Base-by-base conservation (phyloP, 1,140 invertebrate species). In the Aphaenogaster floridana region DNA sequence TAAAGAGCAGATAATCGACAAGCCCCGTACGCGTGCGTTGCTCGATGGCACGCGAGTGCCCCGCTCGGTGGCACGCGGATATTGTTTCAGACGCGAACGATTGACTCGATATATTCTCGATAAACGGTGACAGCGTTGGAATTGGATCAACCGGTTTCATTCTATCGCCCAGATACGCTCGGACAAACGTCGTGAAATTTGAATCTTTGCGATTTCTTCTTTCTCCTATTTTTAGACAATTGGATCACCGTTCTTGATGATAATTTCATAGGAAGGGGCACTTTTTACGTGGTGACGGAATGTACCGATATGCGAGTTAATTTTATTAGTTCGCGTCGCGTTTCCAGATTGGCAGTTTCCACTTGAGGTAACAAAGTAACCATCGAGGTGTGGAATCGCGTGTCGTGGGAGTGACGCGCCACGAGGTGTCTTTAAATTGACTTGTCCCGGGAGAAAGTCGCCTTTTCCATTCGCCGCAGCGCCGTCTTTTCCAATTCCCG, bases 381-480 rank as follows among this genome's bases (percentile, higher is more conserved):
- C 11, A 5, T 54, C 77, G 11, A 80, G 28, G 3, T 52, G 48
- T 36, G 63, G 81, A 81, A 52, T 68, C 34, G 64, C 61, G 39
- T 50, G 21, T 63, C 21, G 64, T 48, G 57, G 72, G 52, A 66
- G 52, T 80, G 71, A 81, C 34, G 48, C 59, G 84, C 11, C 13
- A 71, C 86, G 66, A 79, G 54, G 59, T 84, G 63, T 54, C 39
- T n/a, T 80, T 74, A 79, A 66, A 92, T 91, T 74, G 83, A 89
- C 81, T 84, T 88, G 81, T 83, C 50, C 63, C 50, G 42, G 48
- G 87, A 88, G 89, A 90, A 89, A 89, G 90, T 85, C 61, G 87
- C 28, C 79, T 90, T 89, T 87, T 91, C 69, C 88, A 74, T 34
- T 88, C 74, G 80, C 59, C 72, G 78, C 63, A 28, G 36, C 77